Evolutionary conservation across 2,797 vertebrate genomes (phyloP), one percentile per base, ranked within the genome.

Genomic region (Brachymystax lenok): DNA sequence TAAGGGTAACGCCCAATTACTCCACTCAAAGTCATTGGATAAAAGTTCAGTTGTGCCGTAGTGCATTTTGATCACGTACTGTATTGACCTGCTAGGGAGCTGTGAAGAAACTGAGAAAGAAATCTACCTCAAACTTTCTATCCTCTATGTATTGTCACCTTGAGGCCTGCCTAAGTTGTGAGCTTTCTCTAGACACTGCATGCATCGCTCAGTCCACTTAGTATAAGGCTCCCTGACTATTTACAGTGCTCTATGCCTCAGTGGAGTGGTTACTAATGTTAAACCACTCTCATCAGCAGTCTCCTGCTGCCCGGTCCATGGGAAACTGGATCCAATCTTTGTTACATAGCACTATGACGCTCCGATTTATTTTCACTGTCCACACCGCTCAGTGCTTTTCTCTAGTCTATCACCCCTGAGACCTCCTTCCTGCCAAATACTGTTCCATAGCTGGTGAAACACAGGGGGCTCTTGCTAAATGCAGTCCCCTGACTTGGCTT

Each of bases 391-490:
- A 5, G 50, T 17, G 24, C 70, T 51, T 71, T 7, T 63, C 59
- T 16, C 2, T 28, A 17, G 54, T 69, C 35, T 16, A 51, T 33
- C 69, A 72, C 35, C 24, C 14, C 17, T 19, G 74, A 40, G 8
- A 61, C 56, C 19, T 61, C 5, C 67, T 24, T 10, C 10, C 74
- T 61, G 68, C 16, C 72, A 66, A 73, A 28, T 30, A 8, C 3
- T 59, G 54, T 17, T 6, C 5, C 30, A 50, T 71, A 46, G 61
- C 35, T 74, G 61, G 13, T 27, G 30, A 27, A 16, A 24, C 61
- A 24, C 21, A 4, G 73, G 35, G 21, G 24, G 59, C 61, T 64
- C 61, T 64, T n/a, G 59, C 73, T 73, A 21, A 73, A 63, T 61
- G 19, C 30, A 33, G 28, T 61, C 73, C 73, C 35, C 35, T 61